phyloP scores from a whole-genome alignment of 2,113 vertebrate species.

The Triplophysa rosa region DNA sequence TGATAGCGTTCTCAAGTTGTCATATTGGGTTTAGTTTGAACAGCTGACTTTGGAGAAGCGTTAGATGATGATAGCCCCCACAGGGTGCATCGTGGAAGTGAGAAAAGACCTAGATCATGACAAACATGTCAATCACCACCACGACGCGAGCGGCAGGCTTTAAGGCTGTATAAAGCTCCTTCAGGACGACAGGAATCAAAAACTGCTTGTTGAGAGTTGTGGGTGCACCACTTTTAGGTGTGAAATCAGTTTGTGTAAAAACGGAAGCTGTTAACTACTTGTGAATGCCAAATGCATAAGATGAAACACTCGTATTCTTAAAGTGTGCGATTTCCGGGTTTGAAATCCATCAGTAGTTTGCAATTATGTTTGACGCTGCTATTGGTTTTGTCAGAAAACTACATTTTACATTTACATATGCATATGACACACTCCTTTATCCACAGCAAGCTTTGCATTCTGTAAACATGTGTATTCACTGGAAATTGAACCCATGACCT shows the following conservation, averaged over 20 bases:
- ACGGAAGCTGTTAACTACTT: background rate
- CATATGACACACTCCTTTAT: no score
- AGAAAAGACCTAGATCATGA: constrained; percentile 22
- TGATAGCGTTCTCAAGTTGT: constrained; percentile 34
- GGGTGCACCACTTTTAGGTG: background rate
- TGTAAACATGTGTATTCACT: no score
- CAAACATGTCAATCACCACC: constrained; percentile 17
- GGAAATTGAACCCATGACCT: no score
- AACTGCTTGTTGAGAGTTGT: background rate
- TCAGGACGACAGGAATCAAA: constrained; percentile 9
- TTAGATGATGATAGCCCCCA: constrained; percentile 40
- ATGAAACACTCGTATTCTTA: no score
- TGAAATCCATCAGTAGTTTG: no score
- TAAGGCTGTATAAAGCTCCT: constrained; percentile 4
- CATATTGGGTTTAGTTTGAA: constrained; percentile 30
- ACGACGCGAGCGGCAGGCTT: background rate
- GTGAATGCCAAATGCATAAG: no score
- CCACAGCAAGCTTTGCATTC: no score
- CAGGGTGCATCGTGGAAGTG: constrained; percentile 37
- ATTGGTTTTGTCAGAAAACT: no score
- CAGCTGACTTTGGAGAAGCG: constrained; percentile 1
- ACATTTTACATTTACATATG: no score
- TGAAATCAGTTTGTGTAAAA: background rate
- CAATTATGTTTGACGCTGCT: no score
- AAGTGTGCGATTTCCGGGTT: no score